Conservation (phyloP, 2,113 vertebrate species). For the Parus major region DNA sequence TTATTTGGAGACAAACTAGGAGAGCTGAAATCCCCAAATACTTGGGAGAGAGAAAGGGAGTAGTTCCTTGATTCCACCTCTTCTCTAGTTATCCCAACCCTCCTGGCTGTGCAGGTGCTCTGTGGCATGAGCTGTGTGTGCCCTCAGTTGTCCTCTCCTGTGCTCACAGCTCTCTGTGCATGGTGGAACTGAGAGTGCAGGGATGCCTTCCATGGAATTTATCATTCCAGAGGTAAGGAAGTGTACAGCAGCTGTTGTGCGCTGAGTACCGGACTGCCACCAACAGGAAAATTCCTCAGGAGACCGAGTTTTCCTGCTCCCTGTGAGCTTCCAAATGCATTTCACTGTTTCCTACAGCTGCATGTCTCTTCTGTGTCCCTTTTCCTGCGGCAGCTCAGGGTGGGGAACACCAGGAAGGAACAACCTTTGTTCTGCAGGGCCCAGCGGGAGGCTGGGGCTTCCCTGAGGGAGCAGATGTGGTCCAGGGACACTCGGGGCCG, state of each 20-base stretch:
- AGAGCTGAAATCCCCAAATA: background rate
- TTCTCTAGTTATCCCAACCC: background rate
- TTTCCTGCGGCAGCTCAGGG: background rate
- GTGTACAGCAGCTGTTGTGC: background rate
- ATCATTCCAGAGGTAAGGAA: background rate
- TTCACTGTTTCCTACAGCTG: background rate
- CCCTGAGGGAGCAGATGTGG: background rate
- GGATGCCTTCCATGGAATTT: background rate
- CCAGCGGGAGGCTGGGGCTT: background rate
- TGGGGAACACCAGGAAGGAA: background rate
- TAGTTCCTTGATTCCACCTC: background rate
- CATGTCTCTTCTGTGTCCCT: background rate
- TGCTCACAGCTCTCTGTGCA: background rate
- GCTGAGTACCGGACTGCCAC: background rate
- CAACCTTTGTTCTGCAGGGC: background rate
- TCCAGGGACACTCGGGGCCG: background rate
- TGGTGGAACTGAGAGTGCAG: background rate
- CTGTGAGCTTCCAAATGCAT: background rate
- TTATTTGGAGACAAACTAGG: background rate
- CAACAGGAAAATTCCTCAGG: background rate
- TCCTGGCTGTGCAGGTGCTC: background rate
- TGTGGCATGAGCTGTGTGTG: background rate
- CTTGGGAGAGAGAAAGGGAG: too few relatives aligned
- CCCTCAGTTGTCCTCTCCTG: background rate
- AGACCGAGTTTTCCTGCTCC: background rate